Base-by-base conservation (phyloP, 2,888 invertebrate genomes). In the Auanema freiburgensis region DNA sequence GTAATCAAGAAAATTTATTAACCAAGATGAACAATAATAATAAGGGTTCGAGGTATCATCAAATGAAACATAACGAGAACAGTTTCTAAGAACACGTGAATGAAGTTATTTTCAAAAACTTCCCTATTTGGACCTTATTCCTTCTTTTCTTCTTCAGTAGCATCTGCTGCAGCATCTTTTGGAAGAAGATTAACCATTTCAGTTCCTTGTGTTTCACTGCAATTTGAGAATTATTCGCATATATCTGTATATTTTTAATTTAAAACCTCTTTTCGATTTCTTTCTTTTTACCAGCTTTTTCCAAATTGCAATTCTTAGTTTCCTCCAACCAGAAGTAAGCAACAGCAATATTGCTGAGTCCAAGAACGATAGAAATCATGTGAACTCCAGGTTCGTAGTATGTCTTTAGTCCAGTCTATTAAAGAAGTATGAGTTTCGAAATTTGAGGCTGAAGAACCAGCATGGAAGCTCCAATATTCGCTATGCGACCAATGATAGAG, bases 351-450 rank as follows among this genome's bases (percentile, higher is more conserved):
- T 71, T 71, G 46, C 63, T 63, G 21, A 71, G 44, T 23, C 67
- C 72, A 25, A 73, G 60, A 42, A 54, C 42, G 24, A 73, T 69
- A 1, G 70, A 71, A 65, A 73, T 69, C 70, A 73, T 70, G 41
- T 73, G 73, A 6, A 73, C 70, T 69, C 73, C 73, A 14, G 73
- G 73, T 53, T 73, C 73, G 62, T 73, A 73, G 40, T 69, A 59
- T 14, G 67, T 71, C 56, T 73, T 73, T 41, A 73, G 62, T 14
- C 69, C 69, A 42, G 63, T 67, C 69, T 72, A 59, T 49, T 59
- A 41, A 6, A 23, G 21, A 49, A 59, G 24, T 12, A 14, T 10
- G 21, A 8, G 4, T 52, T 52, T 52, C 52, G 46, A 46, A 3
- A 46, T 46, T 21, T 6, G 11, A 40, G 10, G 10, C 5, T 16